Base-by-base conservation (phyloP, 2,113 vertebrate genomes). In the Cebidichthys violaceus region DNA sequence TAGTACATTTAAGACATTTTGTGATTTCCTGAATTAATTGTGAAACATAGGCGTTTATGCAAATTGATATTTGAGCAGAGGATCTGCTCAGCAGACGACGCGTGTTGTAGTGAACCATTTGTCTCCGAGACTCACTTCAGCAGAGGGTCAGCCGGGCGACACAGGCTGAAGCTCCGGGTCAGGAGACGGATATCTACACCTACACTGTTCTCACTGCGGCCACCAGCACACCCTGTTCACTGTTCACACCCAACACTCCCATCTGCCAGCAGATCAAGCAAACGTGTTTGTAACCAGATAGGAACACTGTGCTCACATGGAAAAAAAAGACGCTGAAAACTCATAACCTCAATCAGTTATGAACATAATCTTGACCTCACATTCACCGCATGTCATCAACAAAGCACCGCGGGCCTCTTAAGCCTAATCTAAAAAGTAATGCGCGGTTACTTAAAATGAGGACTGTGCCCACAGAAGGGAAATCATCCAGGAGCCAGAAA, bases 351-450 rank as follows among this genome's bases (percentile, higher is more conserved):
- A 76, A n/a, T 90, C 81, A 73, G 66, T 75, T 72, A 59, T 68
- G 74, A 79, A 80, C 45, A 72, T 81, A 77, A 76, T 86, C 81
- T 54, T 85, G 85, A 90, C 81, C 84, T 68, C 31, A 71, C 55
- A 41, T 75, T 82, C 65, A 43, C 65, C 13, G 10, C 60, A n/a
- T 35, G 47, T 75, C 82, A 65, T 61, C 80, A 72, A 60, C 77
- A 89, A 89, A 91, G 67, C 86, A 71, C 80, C 4, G 31, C 1
- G 31, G 85, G 67, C 74, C 71, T 81, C 70, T 47, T 72, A 45
- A 43, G 57, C 81, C 68, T 85, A 70, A 84, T 82, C 47, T 70
- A 60, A 86, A 87, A 85, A 55, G 69, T 62, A 45, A 82, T 45
- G 59, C 31, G 18, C 10, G 22, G 33, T 76, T 86, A 78, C 35